Base-by-base conservation (phyloP, 2,797 vertebrate genomes). In the Apogon talboti region DNA sequence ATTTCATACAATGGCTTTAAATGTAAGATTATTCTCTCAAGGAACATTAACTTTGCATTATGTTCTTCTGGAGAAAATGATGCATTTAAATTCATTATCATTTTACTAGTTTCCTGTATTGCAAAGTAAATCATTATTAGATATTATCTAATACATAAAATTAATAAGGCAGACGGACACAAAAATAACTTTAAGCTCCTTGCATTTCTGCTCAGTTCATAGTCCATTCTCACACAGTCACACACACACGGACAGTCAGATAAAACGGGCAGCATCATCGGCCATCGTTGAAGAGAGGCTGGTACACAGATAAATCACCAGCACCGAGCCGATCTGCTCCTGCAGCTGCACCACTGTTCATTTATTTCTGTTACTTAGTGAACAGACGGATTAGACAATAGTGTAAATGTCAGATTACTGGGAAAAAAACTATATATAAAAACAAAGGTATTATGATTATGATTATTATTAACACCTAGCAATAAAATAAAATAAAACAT, bases 251-350 rank as follows among this genome's bases (percentile, higher is more conserved):
- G 0, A 49, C n/a, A 57, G 6, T 11, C 54, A 45, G 19, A 55
- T 33, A 11, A 55, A 51, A 56, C 4, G 11, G 18, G 40, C 56
- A 50, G 51, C 16, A 38, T 46, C 56, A 33, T 59, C 44, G 44
- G 74, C 56, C 19, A 33, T 11, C 15, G 35, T 0, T 71, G 66
- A 63, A 60, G 42, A 62, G 21, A 53, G 19, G 63, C 51, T 44
- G 52, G 16, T 37, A 19, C 48, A 40, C 30, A 47, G 48, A 74
- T 71, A 54, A 69, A 48, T 75, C 63, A 66, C 12, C 38, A 9
- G 37, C 44, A 50, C 59, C 43, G 56, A 74, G 38, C 53, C 41
- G 15, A 52, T 44, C 43, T 33, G 47, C 43, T 64, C 4, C 43
- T 47, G 5, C 4, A 58, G 45, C 52, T 61, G 14, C 35, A 38